Percentiles rank a stretch among this genome's conserved stretches.
Conservation (phyloP, 2,888 invertebrate genomes). For the Limnephilus marmoratus region DNA sequence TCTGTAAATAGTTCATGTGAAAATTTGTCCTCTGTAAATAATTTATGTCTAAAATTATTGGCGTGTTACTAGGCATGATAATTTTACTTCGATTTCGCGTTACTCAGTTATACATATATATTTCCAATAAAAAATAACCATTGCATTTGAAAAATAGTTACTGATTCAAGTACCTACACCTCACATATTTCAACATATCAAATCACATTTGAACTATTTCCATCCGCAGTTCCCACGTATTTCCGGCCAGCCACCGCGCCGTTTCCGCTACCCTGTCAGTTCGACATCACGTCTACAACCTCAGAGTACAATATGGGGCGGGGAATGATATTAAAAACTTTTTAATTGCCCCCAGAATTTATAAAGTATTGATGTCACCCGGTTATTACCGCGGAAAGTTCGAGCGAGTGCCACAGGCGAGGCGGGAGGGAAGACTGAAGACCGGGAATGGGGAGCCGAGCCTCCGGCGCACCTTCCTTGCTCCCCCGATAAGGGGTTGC, state of each 20-base stretch:
- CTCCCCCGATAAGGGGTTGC: constrained; percentile 48
- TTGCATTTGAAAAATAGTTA: neutral
- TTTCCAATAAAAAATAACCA: neutral
- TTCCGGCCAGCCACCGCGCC: neutral
- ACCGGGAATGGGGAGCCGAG: neutral
- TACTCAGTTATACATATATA: neutral
- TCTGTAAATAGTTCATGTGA: too few relatives aligned
- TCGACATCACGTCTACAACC: constrained; percentile 42
- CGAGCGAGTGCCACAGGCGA: neutral
- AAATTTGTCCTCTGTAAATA: too few relatives aligned
- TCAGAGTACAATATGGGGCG: constrained; percentile 46
- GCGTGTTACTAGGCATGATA: too few relatives aligned
- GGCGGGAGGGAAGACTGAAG: neutral
- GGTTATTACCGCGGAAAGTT: constrained; percentile 50
- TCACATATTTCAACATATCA: neutral
- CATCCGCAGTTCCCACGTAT: neutral
- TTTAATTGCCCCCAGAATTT: constrained; percentile 65
- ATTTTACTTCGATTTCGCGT: too few relatives aligned
- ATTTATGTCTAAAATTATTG: too few relatives aligned
- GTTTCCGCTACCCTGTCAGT: constrained; percentile 37
- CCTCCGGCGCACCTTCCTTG: constrained; percentile 45
- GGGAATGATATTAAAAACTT: constrained; percentile 65
- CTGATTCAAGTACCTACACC: neutral
- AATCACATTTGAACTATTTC: constrained; percentile 2
- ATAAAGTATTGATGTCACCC: constrained; percentile 65